These are phyloP conservation scores for Lithophane socia DNA, from an alignment of 2,888 invertebrate species.

Conservation along the genomic window DNA sequence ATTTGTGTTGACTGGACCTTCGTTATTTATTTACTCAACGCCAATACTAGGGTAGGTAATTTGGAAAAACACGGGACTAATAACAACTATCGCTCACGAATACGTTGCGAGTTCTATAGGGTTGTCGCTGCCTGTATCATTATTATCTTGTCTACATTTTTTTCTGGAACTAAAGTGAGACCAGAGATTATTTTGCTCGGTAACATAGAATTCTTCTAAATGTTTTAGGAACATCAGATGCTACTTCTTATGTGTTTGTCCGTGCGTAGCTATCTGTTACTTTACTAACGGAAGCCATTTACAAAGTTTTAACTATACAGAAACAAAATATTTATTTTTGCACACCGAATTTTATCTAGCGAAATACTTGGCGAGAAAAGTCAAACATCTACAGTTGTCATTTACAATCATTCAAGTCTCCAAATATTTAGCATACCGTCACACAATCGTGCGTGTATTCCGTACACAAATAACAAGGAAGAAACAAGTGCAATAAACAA, in stretches of 20 bases:
- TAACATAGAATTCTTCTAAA: background rate
- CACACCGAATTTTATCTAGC: background rate
- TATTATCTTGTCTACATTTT: background rate
- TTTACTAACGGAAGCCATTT: background rate
- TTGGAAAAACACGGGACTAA: conserved; percentile 58
- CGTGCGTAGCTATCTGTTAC: background rate
- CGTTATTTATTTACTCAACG: conserved; percentile 17
- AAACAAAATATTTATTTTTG: background rate
- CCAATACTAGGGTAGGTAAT: conserved; percentile 44
- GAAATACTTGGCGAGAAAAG: background rate
- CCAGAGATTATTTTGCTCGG: too few relatives aligned
- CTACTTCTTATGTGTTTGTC: background rate
- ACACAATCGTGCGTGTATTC: conserved; percentile 31
- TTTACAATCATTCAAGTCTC: background rate
- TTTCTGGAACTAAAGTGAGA: background rate
- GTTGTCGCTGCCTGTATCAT: conserved; percentile 28
- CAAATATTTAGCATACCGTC: conserved; percentile 34
- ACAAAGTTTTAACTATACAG: background rate
- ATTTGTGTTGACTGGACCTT: conserved; percentile 17
- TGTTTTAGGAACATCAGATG: background rate
- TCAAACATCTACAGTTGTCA: too few relatives aligned
- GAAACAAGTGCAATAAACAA: conserved; percentile 23
- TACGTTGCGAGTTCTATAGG: conserved; percentile 40
- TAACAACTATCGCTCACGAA: conserved; percentile 66
- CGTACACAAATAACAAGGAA: conserved; percentile 32